Evolutionary conservation across 2,797 vertebrate genomes (phyloP), one percentile per base, ranked within the genome.

Genomic region (Borostomias antarcticus): DNA sequence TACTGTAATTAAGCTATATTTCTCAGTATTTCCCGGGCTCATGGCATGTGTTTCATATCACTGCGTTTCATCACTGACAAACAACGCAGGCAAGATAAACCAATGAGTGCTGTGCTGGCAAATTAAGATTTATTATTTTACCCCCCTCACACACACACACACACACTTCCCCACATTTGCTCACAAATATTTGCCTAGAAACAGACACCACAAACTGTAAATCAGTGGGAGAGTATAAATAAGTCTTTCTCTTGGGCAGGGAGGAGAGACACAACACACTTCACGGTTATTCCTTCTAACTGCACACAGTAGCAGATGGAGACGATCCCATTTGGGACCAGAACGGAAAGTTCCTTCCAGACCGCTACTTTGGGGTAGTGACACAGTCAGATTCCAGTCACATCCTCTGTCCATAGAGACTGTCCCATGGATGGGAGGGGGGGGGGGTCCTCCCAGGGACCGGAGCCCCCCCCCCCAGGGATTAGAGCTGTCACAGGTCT

Each of bases 51-150:
- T 79, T 78, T 78, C 73, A 78, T 77, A 78, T 83, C 82, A 75
- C 69, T 30, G 68, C 17, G 59, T 86, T 88, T 87, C 77, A 84
- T 87, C 84, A 85, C 69, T 88, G 83, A 82, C 80, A 82, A 84
- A 81, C 82, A 64, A 35, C 69, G 54, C 68, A 43, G 23, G 69
- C 75, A 71, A 72, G 68, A 51, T 69, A 82, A 82, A 83, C 76
- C 85, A 87, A 88, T 52, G 62, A 86, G 67, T n/a, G 15, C 35
- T 15, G 70, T 52, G 64, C 35, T 37, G 35, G 71, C 70, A 89
- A 89, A 91, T 89, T 68, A 64, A 85, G 82, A 90, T 90, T 86
- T 85, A 85, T 89, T 80, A 75, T 72, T 70, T 43, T 26, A 64
- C 72, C 40, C 17, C 15, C 17, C 40, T 4, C n/a, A 73, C 68